These are phyloP conservation scores for Salarias fasciatus DNA, from an alignment of 2,797 vertebrate genomes.

Conservation along the genomic window DNA sequence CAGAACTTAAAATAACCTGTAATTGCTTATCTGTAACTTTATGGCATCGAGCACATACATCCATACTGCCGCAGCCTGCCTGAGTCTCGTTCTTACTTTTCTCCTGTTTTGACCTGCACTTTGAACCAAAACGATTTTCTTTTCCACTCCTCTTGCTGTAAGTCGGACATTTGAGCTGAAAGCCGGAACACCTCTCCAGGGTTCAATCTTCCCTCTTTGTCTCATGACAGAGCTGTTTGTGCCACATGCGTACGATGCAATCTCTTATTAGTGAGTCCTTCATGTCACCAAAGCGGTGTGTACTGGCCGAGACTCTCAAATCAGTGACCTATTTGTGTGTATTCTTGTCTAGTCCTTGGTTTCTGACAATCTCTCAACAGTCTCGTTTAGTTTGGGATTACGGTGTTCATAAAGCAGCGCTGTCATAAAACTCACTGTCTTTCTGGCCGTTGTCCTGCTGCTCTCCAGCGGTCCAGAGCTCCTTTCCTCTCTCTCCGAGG, in stretches of 20 bases:
- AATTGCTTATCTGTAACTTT: too few species aligned
- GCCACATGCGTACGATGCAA: conserved; percentile 32
- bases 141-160: conserved; percentile 2
- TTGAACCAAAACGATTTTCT: not conserved
- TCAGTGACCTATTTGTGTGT: conserved; percentile 32
- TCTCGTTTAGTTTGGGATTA: conserved; percentile 35
- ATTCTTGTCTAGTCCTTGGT: conserved; percentile 16
- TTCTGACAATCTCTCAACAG: conserved; percentile 16
- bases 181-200: too few species aligned
- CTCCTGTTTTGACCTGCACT: not conserved
- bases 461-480: conserved; percentile 10
- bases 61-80: too few species aligned
- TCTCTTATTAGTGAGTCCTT: conserved; percentile 30
- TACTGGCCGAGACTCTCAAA: conserved; percentile 24
- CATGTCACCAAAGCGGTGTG: conserved; percentile 28
- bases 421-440: conserved; percentile 8
- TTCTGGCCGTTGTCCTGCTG: not conserved
- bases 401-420: conserved; percentile 20
- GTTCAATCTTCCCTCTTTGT: too few species aligned
- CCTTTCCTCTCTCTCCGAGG: conserved; percentile 28
- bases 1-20: too few species aligned
- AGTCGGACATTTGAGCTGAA: conserved; percentile 15
- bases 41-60: too few species aligned
- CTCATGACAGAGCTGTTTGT: conserved; percentile 4
- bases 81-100: too few species aligned